Evolutionary conservation across 2,888 invertebrate species (phyloP).

Genomic region (Athrips mouffetella): DNA sequence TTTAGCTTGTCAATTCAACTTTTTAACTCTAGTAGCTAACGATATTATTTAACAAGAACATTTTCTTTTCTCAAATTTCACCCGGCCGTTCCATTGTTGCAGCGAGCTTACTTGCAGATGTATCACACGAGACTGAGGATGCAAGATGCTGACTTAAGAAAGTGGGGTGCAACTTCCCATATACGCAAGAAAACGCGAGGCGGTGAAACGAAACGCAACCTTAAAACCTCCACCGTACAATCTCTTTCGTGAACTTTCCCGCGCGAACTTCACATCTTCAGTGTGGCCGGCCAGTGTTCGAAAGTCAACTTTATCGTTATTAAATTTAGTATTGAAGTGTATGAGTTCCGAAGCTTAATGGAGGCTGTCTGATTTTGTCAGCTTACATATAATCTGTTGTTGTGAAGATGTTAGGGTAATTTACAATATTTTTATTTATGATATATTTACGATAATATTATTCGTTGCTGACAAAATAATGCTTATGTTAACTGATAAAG

Average conservation of each 20-base stretch:
- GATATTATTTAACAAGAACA: conserved; percentile 5
- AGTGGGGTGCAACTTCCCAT: conserved; percentile 54
- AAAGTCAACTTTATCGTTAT: conserved; percentile 24
- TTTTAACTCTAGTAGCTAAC: background rate
- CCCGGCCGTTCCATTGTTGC: conserved; percentile 33
- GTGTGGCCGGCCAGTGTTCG: conserved; percentile 9
- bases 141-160: conserved; percentile 44
- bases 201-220: conserved; percentile 8
- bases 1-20: conserved; percentile 20
- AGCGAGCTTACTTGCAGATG: conserved; percentile 31
- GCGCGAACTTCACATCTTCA: conserved; percentile 26
- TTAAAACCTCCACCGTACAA: conserved; percentile 12
- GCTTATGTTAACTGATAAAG: too few relatives aligned
- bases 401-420: background rate
- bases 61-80: conserved; percentile 25
- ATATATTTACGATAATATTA: too few relatives aligned
- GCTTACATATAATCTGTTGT: too few relatives aligned
- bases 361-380: conserved; percentile 6
- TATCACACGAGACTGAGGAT: conserved; percentile 31
- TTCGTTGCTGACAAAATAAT: too few relatives aligned
- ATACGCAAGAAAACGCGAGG: conserved; percentile 20
- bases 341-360: background rate
- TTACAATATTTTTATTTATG: too few relatives aligned
- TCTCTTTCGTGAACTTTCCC: conserved; percentile 20
- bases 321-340: conserved; percentile 20